Evolutionary conservation across 1,140 invertebrate genomes (phyloP).

Genomic region (Eriosoma lanigerum): DNA sequence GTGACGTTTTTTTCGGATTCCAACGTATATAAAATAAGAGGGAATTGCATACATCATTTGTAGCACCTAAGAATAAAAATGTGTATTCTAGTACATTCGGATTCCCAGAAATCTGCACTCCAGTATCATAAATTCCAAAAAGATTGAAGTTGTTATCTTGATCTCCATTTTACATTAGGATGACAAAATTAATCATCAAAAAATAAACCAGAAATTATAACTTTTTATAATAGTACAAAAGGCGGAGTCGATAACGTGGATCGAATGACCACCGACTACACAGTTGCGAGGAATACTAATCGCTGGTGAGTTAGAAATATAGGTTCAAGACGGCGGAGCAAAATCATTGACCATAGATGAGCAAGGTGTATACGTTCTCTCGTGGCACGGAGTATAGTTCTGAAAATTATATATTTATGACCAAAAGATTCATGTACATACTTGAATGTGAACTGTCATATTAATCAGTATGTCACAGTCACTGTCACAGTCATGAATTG

Average conservation of each 20-base stretch:
- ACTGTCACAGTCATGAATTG: too few relatives aligned
- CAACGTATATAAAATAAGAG: constrained; percentile 21
- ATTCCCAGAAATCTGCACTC: constrained; percentile 16
- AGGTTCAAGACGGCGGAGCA: too few relatives aligned
- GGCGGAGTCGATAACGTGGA: constrained; percentile 37
- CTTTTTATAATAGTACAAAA: constrained; percentile 53
- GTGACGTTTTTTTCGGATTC: too few relatives aligned
- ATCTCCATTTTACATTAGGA: constrained; percentile 45
- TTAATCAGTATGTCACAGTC: too few relatives aligned
- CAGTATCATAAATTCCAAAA: constrained; percentile 41
- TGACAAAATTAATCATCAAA: constrained; percentile 46
- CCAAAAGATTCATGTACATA: too few relatives aligned
- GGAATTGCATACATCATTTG: background rate
- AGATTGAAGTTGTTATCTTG: constrained; percentile 32
- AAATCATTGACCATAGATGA: too few relatives aligned
- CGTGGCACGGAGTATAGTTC: too few relatives aligned
- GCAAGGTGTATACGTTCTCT: too few relatives aligned
- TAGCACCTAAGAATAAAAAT: background rate
- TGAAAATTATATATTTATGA: too few relatives aligned
- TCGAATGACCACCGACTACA: constrained; percentile 49
- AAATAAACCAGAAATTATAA: too few relatives aligned
- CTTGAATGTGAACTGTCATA: too few relatives aligned
- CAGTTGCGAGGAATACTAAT: constrained; percentile 36
- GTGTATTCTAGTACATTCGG: background rate
- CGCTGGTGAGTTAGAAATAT: too few relatives aligned